Conservation (phyloP, 1,140 invertebrate species). For the Drosophila orosa region DNA sequence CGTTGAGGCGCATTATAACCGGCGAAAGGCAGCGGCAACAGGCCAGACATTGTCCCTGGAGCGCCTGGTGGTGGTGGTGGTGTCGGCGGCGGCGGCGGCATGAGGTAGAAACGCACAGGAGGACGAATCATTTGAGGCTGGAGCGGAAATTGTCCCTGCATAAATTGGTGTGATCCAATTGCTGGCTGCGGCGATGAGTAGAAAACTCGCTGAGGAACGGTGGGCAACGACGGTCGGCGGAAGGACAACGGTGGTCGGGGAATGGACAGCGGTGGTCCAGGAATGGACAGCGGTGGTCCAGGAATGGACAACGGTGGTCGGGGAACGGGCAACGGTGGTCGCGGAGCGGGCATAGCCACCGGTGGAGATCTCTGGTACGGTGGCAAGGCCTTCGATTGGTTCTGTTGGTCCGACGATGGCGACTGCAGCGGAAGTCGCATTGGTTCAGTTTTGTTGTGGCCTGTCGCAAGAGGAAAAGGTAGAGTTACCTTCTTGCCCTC, state of each 20-base stretch:
- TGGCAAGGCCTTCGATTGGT: background rate
- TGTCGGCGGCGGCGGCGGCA: background rate
- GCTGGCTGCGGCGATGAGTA: background rate
- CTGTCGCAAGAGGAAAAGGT: background rate
- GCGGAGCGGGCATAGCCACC: no score
- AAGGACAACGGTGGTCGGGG: background rate
- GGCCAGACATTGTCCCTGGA: background rate
- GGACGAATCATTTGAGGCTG: constrained; percentile 5
- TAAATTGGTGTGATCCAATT: background rate
- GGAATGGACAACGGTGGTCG: background rate
- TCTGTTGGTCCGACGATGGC: background rate
- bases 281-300: background rate
- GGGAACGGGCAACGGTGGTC: background rate
- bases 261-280: background rate
- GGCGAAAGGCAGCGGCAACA: background rate
- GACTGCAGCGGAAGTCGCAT: background rate
- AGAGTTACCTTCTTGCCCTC: background rate
- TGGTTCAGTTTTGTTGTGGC: no score
- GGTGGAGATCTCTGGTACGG: background rate
- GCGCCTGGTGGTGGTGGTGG: background rate
- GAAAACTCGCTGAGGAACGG: background rate
- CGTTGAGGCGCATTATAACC: background rate
- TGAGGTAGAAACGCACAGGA: no score
- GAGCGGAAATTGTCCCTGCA: background rate
- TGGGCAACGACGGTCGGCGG: background rate